Evolutionary conservation across 2,888 invertebrate species (phyloP).

Genomic region (Mimas tiliae): DNA sequence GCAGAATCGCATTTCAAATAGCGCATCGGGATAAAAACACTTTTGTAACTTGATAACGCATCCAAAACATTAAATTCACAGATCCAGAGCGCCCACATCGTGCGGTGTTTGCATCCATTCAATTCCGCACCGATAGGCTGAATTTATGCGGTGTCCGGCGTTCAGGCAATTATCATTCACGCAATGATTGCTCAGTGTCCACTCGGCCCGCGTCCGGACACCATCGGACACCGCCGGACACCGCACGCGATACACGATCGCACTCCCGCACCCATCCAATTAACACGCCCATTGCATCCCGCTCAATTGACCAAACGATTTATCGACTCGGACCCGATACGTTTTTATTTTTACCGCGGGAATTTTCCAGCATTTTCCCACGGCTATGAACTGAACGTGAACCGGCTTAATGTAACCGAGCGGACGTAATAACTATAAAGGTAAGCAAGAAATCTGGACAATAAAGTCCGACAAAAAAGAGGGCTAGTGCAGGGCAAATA

Average conservation of each 20-base stretch:
- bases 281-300: conserved; percentile 78
- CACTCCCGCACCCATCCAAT: conserved; percentile 70
- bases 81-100: conserved; percentile 44
- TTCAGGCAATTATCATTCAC: conserved; percentile 77
- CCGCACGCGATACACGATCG: conserved; percentile 44
- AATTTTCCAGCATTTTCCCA: conserved; percentile 71
- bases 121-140: conserved; percentile 69
- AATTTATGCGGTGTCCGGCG: conserved; percentile 64
- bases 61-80: conserved; percentile 27
- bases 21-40: not conserved
- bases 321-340: conserved; percentile 59
- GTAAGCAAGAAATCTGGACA: conserved; percentile 83
- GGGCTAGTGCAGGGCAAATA: conserved; percentile 82
- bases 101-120: conserved; percentile 63
- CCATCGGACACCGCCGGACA: conserved; percentile 38
- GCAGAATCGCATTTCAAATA: no score
- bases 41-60: not conserved
- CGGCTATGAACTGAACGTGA: conserved; percentile 84
- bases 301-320: conserved; percentile 72
- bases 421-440: conserved; percentile 84
- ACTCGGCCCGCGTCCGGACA: conserved; percentile 53
- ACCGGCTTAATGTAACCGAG: conserved; percentile 79
- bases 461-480: conserved; percentile 82
- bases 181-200: conserved; percentile 73
- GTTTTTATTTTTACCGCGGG: conserved; percentile 38